Conservation (phyloP, 2,888 invertebrate species). For the Celastrina argiolus region DNA sequence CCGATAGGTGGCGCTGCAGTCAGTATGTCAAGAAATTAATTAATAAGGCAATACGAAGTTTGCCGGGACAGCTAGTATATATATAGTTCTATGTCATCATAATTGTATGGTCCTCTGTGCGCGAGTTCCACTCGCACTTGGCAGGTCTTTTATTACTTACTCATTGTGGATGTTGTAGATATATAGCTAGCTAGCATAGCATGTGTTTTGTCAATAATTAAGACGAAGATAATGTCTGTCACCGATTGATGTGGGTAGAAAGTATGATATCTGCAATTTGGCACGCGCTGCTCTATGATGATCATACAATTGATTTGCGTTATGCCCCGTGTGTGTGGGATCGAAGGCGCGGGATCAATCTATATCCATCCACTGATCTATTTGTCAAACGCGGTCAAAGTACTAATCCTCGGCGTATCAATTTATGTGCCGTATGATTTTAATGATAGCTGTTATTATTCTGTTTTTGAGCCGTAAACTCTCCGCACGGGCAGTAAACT, state of each 20-base stretch:
- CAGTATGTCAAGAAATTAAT: too few species aligned
- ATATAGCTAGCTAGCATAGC: too few species aligned
- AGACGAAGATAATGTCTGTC: not conserved
- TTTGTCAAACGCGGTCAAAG: slow-evolving; percentile 10
- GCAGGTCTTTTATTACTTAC: too few species aligned
- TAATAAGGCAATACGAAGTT: too few species aligned
- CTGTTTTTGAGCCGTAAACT: not conserved
- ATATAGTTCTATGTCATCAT: too few species aligned
- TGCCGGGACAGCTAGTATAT: too few species aligned
- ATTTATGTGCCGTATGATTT: not conserved
- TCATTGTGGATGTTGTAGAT: too few species aligned
- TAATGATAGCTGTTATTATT: slow-evolving; percentile 10
- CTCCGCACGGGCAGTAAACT: not conserved
- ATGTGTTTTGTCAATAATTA: not conserved
- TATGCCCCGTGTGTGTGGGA: not conserved
- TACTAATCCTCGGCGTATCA: not conserved
- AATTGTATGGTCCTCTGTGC: too few species aligned
- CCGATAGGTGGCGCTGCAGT: too few species aligned
- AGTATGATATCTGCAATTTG: not conserved
- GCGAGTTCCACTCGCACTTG: too few species aligned
- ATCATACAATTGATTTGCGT: not conserved
- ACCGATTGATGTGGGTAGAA: not conserved
- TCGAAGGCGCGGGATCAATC: not conserved
- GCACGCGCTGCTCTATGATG: not conserved
- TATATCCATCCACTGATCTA: slow-evolving; percentile 10